These are phyloP conservation scores for Vanessa tameamea DNA, from an alignment of 1,140 invertebrate genomes.

Conservation along the genomic window DNA sequence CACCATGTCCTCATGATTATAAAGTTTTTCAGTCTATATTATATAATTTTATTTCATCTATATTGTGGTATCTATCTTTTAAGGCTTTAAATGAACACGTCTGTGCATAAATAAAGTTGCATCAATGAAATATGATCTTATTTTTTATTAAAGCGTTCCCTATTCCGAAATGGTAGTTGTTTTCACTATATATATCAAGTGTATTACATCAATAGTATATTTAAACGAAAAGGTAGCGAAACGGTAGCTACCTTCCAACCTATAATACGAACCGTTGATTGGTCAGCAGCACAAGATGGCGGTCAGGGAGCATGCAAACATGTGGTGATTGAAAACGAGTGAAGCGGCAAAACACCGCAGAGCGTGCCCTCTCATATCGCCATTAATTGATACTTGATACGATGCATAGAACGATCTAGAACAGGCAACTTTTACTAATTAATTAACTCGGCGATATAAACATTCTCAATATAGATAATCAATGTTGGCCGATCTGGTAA, in stretches of 20 bases:
- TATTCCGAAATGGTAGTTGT: too few relatives aligned
- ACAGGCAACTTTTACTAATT: slow-evolving; percentile 4
- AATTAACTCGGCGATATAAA: neutral
- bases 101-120: too few relatives aligned
- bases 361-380: slow-evolving; percentile 8
- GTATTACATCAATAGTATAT: too few relatives aligned
- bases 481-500: too few relatives aligned
- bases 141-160: too few relatives aligned
- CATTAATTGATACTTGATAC: slow-evolving; percentile 29
- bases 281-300: slow-evolving; percentile 10
- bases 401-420: slow-evolving; percentile 3
- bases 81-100: too few relatives aligned
- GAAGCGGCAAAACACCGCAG: slow-evolving; percentile 1
- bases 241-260: neutral
- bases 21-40: too few relatives aligned
- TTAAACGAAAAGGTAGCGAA: neutral
- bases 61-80: too few relatives aligned
- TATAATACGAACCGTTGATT: neutral
- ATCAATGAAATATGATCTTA: too few relatives aligned
- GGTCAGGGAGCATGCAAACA: neutral
- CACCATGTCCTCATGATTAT: too few relatives aligned
- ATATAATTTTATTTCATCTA: too few relatives aligned
- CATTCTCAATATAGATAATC: neutral
- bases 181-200: too few relatives aligned
- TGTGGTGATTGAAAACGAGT: neutral